Evolutionary conservation across 2,113 vertebrate genomes (phyloP).

Genomic region (Campylorhamphus procurvoides): DNA sequence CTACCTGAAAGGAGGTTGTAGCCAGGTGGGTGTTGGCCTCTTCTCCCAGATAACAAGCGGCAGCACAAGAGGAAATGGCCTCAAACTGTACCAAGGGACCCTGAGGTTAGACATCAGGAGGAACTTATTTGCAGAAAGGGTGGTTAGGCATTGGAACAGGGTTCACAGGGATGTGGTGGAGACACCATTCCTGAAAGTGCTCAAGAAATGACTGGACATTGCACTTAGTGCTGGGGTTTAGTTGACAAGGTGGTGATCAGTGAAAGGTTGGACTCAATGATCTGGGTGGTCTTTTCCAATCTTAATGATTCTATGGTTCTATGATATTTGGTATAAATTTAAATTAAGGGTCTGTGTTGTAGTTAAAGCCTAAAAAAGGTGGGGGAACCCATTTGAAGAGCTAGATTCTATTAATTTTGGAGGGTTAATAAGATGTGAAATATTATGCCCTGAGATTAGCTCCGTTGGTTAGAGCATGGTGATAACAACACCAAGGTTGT

Average conservation of each 20-base stretch:
- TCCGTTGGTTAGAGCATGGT: neutral
- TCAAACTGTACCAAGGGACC: neutral
- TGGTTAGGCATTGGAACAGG: neutral
- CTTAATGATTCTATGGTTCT: neutral
- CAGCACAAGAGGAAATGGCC: neutral
- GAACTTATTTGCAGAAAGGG: too few species aligned
- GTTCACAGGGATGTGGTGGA: neutral
- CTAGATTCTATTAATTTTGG: neutral
- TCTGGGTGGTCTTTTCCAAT: neutral
- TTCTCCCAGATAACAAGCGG: rapidly evolving
- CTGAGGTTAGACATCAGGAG: neutral
- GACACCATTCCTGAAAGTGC: neutral
- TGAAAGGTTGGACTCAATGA: neutral
- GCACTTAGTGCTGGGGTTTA: neutral
- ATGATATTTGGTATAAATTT: neutral
- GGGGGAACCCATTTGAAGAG: rapidly evolving
- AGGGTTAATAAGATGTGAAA: neutral
- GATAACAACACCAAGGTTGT: neutral
- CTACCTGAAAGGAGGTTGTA: neutral
- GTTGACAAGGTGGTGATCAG: neutral
- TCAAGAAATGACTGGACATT: neutral
- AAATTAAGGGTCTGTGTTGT: neutral
- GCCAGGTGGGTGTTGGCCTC: too few species aligned
- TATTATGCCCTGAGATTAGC: neutral
- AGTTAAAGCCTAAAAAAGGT: neutral